These are phyloP conservation scores for Callyntrura guangdongensis DNA, from an alignment of 2,888 invertebrate genomes.

Conservation along the genomic window DNA sequence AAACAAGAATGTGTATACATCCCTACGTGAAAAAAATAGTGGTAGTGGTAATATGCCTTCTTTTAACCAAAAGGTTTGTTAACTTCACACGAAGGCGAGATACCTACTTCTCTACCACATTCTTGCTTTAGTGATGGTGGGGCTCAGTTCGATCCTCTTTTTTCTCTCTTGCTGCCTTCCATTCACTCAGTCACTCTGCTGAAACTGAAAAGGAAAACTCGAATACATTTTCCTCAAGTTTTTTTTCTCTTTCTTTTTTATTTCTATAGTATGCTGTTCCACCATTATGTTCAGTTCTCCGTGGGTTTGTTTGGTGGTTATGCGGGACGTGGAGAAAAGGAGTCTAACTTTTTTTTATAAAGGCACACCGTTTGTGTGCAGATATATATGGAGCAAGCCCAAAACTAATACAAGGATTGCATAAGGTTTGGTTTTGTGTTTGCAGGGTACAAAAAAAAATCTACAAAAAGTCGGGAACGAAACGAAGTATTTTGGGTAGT, in stretches of 20 bases:
- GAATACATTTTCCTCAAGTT: constrained; percentile 46
- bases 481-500: too few relatives aligned
- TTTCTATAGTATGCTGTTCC: constrained; percentile 2
- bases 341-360: constrained; percentile 12
- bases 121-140: constrained; percentile 59
- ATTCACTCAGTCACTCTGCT: background rate
- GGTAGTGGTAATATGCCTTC: background rate
- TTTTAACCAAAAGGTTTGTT: too few relatives aligned
- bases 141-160: constrained; percentile 44
- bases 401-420: background rate
- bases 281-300: background rate
- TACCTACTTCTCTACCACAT: constrained; percentile 61
- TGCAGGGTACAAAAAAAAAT: constrained; percentile 30
- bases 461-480: too few relatives aligned
- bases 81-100: too few relatives aligned
- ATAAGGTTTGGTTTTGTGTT: constrained; percentile 23
- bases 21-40: background rate
- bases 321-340: constrained; percentile 27
- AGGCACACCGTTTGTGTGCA: too few relatives aligned
- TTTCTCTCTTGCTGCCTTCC: constrained; percentile 33
- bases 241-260: constrained; percentile 20
- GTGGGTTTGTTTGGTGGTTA: constrained; percentile 41
- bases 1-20: background rate
- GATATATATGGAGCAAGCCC: too few relatives aligned
- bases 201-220: constrained; percentile 40